phyloP scores from a whole-genome alignment of 1,140 invertebrate species.

The Drosophila asahinai region DNA sequence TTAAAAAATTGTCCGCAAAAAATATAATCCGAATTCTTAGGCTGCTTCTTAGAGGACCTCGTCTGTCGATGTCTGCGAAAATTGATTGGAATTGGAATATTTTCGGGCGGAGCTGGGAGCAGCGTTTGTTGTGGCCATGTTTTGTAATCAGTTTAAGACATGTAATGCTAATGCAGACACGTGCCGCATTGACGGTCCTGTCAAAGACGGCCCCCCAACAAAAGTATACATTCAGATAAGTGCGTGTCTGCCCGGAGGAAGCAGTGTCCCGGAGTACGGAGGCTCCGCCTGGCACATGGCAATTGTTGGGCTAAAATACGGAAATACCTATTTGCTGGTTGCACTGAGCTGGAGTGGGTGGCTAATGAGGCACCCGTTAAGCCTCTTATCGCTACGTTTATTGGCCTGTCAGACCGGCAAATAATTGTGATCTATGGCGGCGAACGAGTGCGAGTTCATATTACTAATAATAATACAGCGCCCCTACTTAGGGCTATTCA shows the following conservation, averaged over 20 bases:
- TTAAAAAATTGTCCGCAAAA: slow-evolving; percentile 14
- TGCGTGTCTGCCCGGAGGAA: slow-evolving; percentile 13
- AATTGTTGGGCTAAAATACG: slow-evolving; percentile 43
- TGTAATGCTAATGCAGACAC: slow-evolving; percentile 56
- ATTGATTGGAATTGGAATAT: slow-evolving; percentile 27
- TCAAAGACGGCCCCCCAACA: not conserved
- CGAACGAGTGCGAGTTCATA: slow-evolving; percentile 35
- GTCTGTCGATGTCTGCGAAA: slow-evolving; percentile 8
- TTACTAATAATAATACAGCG: slow-evolving; percentile 34
- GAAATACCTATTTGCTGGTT: slow-evolving; percentile 54
- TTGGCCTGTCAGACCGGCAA: slow-evolving; percentile 53
- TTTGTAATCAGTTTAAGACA: slow-evolving; percentile 35
- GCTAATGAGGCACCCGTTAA: slow-evolving; percentile 67
- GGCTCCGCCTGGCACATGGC: slow-evolving; percentile 22
- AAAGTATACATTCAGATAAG: not conserved
- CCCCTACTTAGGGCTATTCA: slow-evolving; percentile 20
- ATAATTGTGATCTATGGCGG: slow-evolving; percentile 48
- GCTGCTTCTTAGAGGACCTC: not conserved
- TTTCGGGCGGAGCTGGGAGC: not conserved
- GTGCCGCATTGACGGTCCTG: slow-evolving; percentile 47
- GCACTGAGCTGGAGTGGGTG: slow-evolving; percentile 16
- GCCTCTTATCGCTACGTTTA: slow-evolving; percentile 65
- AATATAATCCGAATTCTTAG: slow-evolving; percentile 14
- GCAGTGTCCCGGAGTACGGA: not conserved
- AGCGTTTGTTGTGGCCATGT: slow-evolving; percentile 8